Evolutionary conservation across 2,797 vertebrate genomes (phyloP).

Genomic region (Ptychobarbus kaznakovi): DNA sequence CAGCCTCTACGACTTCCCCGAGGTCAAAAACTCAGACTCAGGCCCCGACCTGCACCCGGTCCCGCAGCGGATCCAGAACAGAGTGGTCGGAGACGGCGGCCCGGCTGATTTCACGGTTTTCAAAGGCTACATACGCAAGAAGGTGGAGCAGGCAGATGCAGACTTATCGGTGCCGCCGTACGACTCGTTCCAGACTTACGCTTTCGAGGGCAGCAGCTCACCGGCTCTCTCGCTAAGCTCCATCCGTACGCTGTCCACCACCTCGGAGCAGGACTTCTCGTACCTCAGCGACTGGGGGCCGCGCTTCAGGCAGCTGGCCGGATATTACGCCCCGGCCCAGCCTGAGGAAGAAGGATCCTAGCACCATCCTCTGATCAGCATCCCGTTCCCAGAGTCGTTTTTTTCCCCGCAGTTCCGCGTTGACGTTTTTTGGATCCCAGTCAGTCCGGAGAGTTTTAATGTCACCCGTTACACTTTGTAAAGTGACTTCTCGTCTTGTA

Average conservation of each 20-base stretch:
- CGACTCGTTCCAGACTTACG: constrained; percentile 98
- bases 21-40: constrained; percentile 85
- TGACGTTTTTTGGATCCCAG: constrained; percentile 41
- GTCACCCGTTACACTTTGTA: constrained; percentile 20
- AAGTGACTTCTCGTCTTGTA: constrained; percentile 45
- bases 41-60: constrained; percentile 85
- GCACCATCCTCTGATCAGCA: constrained; percentile 69
- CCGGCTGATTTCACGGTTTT: constrained; percentile 90
- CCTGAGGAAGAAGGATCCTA: constrained; percentile 90
- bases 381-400: constrained; percentile 61
- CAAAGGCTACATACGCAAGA: constrained; percentile 95
- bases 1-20: constrained; percentile 95
- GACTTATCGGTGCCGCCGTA: constrained; percentile 96
- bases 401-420: constrained; percentile 52
- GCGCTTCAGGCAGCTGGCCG: constrained; percentile 93
- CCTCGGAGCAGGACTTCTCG: constrained; percentile 97
- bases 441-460: constrained; percentile 40
- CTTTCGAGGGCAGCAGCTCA: constrained; percentile 92
- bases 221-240: constrained; percentile 94
- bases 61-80: constrained; percentile 87
- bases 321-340: constrained; percentile 88
- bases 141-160: constrained; percentile 93
- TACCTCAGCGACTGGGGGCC: constrained; percentile 96
- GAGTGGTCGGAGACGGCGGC: constrained; percentile 69
- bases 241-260: constrained; percentile 91